phyloP scores from a whole-genome alignment of 2,888 invertebrate genomes.

The Polyommatus iphigenia region DNA sequence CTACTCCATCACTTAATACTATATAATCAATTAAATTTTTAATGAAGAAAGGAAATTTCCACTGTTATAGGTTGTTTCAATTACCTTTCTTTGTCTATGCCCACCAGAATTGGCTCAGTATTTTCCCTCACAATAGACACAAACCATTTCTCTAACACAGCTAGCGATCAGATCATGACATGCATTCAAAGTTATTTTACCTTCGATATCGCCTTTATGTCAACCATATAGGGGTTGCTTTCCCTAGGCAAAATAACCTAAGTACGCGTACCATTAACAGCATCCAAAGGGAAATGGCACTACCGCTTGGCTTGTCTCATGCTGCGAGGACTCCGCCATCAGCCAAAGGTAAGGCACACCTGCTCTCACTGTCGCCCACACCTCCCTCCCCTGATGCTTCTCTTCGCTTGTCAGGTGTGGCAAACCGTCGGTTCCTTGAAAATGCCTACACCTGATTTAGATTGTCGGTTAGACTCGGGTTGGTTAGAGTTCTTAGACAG shows the following conservation, averaged over 20 bases:
- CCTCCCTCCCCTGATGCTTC: conserved; percentile 38
- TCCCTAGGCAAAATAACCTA: too few species aligned
- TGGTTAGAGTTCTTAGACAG: not conserved
- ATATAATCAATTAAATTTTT: not conserved
- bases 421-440: not conserved
- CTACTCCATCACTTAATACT: too few species aligned
- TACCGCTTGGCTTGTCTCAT: conserved; percentile 69
- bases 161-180: conserved; percentile 37
- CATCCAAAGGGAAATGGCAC: conserved; percentile 45
- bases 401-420: conserved; percentile 29
- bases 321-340: conserved; percentile 51
- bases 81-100: too few species aligned
- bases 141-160: not conserved
- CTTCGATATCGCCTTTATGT: not conserved
- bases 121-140: too few species aligned
- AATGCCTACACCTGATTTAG: not conserved
- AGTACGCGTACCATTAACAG: conserved; percentile 30
- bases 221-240: not conserved
- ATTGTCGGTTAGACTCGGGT: not conserved
- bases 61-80: not conserved
- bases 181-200: not conserved
- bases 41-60: not conserved
- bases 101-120: too few species aligned
- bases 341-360: conserved; percentile 56
- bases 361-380: conserved; percentile 54